Base-by-base conservation (phyloP, 1,140 invertebrate species). In the Neodiprion fabricii region DNA sequence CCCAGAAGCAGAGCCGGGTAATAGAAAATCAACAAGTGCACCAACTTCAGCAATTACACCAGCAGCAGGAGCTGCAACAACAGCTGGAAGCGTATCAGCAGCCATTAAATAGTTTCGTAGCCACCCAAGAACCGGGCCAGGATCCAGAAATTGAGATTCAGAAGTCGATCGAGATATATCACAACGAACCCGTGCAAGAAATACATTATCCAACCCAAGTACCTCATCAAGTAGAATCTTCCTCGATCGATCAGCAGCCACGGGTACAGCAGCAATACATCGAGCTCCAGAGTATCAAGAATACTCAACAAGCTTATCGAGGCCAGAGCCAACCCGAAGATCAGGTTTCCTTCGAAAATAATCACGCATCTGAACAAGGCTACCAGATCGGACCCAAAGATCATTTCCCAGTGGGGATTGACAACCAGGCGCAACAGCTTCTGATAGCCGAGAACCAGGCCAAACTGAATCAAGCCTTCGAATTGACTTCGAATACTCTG, bases 131-230 rank as follows among this genome's bases (percentile, higher is more conserved):
- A 61, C n/a, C 53, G 53, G n/a, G n/a, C 53, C 5, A 61, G 1
- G 73, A 79, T 17, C 70, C 78, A 28, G 74, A 74, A 12, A 77
- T 86, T 66, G 86, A 87, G 72, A 85, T 89, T 73, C 85, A 88
- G 68, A 89, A 87, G 71, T 86, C 86, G 8, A 68, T 87, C 4
- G 86, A 88, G 70, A 47, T 87, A 48, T 87, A 85, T 68, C 82
- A 85, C 49, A 83, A 80, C 10, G 82, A 80, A 17, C 85, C 87
- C 4, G 75, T 82, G 1, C 82, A 86, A 11, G 84, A 87, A 76
- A 84, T 87, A 67, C 83, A 87, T 79, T 86, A 86, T 72, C 83
- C 83, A 7, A 78, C 82, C 9, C 65, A 76, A 73, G 23, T 76
- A 12, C 70, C 77, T 72, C 73, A 74, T 72, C 76, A 81, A 76